phyloP scores from a whole-genome alignment of 2,113 vertebrate genomes.

The Cyrtonyx montezumae region DNA sequence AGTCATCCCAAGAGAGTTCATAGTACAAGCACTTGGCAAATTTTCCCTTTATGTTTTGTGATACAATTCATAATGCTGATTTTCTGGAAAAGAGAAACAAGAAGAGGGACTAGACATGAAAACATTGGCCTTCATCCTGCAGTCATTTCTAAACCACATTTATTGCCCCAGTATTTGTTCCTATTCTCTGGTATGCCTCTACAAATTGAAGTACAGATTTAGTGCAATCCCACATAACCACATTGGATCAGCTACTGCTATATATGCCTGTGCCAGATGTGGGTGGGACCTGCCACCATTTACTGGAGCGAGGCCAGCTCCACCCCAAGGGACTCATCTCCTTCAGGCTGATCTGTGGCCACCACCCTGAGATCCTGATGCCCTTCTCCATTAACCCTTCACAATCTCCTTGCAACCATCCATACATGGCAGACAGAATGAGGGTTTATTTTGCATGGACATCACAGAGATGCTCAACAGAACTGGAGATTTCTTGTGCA shows the following conservation, averaged over 20 bases:
- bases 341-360: background rate
- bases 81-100: background rate
- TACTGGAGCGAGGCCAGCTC: background rate
- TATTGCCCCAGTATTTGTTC: background rate
- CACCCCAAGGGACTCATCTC: background rate
- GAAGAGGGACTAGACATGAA: background rate
- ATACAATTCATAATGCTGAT: background rate
- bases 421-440: background rate
- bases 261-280: background rate
- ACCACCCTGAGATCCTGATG: rapidly evolving
- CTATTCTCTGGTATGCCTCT: rapidly evolving
- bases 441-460: background rate
- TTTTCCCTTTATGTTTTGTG: background rate
- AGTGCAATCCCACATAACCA: rapidly evolving
- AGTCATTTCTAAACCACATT: background rate
- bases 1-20: background rate
- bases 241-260: background rate
- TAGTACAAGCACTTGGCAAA: constrained; percentile 8
- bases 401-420: background rate
- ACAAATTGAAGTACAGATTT: background rate
- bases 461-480: background rate
- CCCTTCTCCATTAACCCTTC: background rate
- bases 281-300: background rate
- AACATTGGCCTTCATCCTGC: background rate
- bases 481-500: background rate